phyloP scores from a whole-genome alignment of 2,113 vertebrate species.

The Agapornis roseicollis region DNA sequence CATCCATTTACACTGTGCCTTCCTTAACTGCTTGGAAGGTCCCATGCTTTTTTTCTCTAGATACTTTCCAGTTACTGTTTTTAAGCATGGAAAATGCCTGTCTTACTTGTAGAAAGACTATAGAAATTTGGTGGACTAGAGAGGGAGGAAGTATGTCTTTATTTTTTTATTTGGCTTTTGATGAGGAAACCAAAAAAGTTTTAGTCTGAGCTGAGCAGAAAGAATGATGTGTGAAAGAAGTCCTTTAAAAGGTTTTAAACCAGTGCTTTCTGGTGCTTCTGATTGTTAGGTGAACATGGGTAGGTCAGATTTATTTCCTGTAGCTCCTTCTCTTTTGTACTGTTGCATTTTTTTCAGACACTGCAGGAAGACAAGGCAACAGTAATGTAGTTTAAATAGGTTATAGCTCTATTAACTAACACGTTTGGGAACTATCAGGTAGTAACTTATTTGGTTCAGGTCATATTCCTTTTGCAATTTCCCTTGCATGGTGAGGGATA shows the following conservation, averaged over 20 bases:
- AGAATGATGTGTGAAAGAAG: neutral
- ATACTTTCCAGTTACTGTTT: neutral
- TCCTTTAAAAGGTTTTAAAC: neutral
- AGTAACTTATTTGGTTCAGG: conserved; percentile 43
- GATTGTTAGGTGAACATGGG: neutral
- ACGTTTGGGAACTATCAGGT: conserved; percentile 11
- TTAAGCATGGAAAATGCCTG: rapidly evolving
- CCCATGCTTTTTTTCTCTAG: neutral
- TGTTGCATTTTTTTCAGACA: neutral
- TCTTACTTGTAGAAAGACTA: neutral
- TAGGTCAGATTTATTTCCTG: neutral
- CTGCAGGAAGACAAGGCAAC: neutral
- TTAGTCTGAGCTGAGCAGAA: neutral
- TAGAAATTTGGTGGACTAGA: neutral
- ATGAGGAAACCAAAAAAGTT: neutral
- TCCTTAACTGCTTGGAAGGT: neutral
- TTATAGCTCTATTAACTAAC: conserved; percentile 49
- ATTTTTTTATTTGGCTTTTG: neutral
- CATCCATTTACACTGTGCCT: neutral
- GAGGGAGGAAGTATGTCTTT: neutral
- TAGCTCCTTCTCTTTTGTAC: neutral
- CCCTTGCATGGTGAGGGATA: neutral
- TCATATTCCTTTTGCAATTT: neutral
- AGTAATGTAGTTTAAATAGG: conserved; percentile 34
- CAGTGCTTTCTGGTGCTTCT: neutral